phyloP scores from a whole-genome alignment of 2,797 vertebrate genomes.

The Salarias fasciatus region DNA sequence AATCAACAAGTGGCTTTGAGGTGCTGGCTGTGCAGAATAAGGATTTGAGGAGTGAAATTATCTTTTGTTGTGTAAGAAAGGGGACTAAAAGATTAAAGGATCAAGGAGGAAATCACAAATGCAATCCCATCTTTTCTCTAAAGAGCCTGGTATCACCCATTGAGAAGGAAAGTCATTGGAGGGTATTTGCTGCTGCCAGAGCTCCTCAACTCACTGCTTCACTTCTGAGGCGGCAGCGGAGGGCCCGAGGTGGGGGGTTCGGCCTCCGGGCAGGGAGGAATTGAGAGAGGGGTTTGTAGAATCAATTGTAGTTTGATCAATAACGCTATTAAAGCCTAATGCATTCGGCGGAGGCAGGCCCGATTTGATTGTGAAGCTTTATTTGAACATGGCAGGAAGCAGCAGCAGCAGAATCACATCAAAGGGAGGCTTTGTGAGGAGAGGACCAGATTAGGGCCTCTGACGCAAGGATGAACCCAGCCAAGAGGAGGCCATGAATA shows the following conservation, averaged over 20 bases:
- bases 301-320: conserved; percentile 78
- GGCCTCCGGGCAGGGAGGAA: conserved; percentile 45
- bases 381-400: conserved; percentile 84
- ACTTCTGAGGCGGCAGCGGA: conserved; percentile 64
- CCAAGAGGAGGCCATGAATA: conserved; percentile 62
- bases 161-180: conserved; percentile 66
- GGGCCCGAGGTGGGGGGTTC: conserved; percentile 39
- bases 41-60: conserved; percentile 58
- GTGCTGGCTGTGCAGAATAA: conserved; percentile 18
- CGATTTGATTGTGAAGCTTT: conserved; percentile 77
- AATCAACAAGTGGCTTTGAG: conserved; percentile 48
- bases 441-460: conserved; percentile 80
- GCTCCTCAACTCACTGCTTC: conserved; percentile 68
- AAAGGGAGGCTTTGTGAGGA: conserved; percentile 83
- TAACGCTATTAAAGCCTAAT: conserved; percentile 82
- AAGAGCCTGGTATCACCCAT: conserved; percentile 56
- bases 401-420: conserved; percentile 75
- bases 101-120: conserved; percentile 73
- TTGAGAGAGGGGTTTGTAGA: conserved; percentile 56
- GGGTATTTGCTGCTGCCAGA: conserved; percentile 63
- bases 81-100: conserved; percentile 69
- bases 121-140: conserved; percentile 60
- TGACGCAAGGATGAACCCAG: conserved; percentile 76
- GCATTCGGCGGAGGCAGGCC: conserved; percentile 77
- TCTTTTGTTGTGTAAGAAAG: conserved; percentile 63